Base-by-base conservation (phyloP, 1,140 invertebrate genomes). In the Bombus pyrosoma region DNA sequence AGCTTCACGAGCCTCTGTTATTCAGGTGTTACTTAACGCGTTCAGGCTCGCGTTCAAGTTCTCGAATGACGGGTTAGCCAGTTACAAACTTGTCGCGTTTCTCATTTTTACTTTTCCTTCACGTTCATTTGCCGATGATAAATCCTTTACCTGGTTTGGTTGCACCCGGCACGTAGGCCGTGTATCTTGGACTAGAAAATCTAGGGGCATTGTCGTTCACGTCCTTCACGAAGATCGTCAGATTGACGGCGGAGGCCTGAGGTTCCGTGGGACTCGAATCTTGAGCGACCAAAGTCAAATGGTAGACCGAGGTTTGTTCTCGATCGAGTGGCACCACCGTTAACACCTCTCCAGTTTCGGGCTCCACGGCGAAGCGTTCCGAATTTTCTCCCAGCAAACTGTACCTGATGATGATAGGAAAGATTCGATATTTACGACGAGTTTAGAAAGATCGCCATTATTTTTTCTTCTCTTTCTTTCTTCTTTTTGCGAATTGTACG, bases 131-230 rank as follows among this genome's bases (percentile, higher is more conserved):
- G 18, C 47, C 47, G 18, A 53, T 22, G 47, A 25, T 32, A 32
- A 43, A 32, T 32, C n/a, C 9, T 73, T 97, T 96, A 94, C 97
- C 97, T 68, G 96, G 94, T 86, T 96, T 95, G 3, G 97, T 98
- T 15, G 96, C 96, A 89, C 98, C 98, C 0, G 98, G 97, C 73
- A 98, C 96, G 79, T 97, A 97, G 9, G 98, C 96, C 78, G 97
- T 97, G 92, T 98, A 98, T 75, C 96, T 95, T 3, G 96, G 94
- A 85, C 96, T 96, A 5, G 96, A 96, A 94, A 99, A 99, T 71
- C 95, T 95, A 0, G 98, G 98, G 25, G 97, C 96, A 93, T 98
- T 98, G 93, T 99, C 98, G 94, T 99, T 99, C 88, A 97, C 96
- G 94, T 99, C 98, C 64, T 95, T 95, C 4, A 99, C 96, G 28